Evolutionary conservation across 2,797 vertebrate genomes (phyloP).

Genomic region (Telmatherina bonti): DNA sequence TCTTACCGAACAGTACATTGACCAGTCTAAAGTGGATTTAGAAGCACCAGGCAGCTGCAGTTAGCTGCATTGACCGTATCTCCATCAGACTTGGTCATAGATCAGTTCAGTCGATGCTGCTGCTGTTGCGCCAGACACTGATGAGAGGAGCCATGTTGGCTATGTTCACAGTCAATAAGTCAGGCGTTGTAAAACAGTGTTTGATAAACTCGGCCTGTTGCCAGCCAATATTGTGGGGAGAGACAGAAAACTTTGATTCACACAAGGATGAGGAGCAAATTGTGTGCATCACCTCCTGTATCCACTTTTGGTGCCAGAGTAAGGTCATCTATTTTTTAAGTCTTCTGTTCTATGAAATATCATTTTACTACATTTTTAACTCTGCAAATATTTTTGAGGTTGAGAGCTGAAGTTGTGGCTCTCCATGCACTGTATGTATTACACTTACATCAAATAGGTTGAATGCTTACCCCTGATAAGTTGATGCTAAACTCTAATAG

Average conservation of each 20-base stretch:
- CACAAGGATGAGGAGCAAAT: conserved; percentile 61
- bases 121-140: conserved; percentile 52
- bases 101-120: conserved; percentile 69
- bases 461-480: conserved; percentile 47
- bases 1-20: conserved; percentile 34
- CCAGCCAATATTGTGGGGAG: conserved; percentile 60
- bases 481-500: conserved; percentile 53
- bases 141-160: conserved; percentile 70
- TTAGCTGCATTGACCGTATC: conserved; percentile 63
- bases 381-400: not conserved
- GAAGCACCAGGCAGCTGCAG: conserved; percentile 47
- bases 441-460: conserved; percentile 47
- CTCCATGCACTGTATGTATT: conserved; percentile 42
- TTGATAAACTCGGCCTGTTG: conserved; percentile 61
- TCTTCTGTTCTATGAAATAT: conserved; percentile 4
- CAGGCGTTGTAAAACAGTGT: conserved; percentile 68
- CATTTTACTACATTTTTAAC: conserved; percentile 12
- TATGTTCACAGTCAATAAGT: conserved; percentile 73
- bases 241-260: conserved; percentile 69
- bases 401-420: conserved; percentile 32
- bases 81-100: conserved; percentile 65
- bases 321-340: conserved; percentile 17
- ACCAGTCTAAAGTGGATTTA: conserved; percentile 59
- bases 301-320: conserved; percentile 20
- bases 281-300: conserved; percentile 47